phyloP scores from a whole-genome alignment of 2,113 vertebrate genomes.

The Antennarius striatus region DNA sequence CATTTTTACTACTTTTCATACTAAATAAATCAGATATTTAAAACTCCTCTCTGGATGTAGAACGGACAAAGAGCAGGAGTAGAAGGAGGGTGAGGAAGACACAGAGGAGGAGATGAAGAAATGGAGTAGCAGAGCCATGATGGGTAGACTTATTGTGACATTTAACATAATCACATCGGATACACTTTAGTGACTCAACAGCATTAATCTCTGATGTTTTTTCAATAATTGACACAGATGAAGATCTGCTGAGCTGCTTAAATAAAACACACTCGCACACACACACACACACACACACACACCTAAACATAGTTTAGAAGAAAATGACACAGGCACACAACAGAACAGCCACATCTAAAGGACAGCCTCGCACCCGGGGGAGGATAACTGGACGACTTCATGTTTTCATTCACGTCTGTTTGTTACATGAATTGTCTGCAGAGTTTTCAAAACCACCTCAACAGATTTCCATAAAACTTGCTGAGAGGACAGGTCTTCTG shows the following conservation, averaged over 20 bases:
- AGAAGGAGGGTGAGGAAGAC: conserved; percentile 2
- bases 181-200: conserved; percentile 23
- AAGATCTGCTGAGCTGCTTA: conserved; percentile 27
- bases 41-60: conserved; percentile 82
- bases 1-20: conserved; percentile 2
- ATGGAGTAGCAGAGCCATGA: conserved; percentile 8
- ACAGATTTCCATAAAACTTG: background rate
- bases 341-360: conserved; percentile 17
- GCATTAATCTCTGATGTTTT: conserved; percentile 53
- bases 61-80: conserved; percentile 34
- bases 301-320: conserved; percentile 33
- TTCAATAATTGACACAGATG: conserved; percentile 32
- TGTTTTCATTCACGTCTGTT: background rate
- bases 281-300: conserved; percentile 26
- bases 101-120: conserved; percentile 9
- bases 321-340: conserved; percentile 33
- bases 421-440: background rate
- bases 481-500: too few relatives aligned
- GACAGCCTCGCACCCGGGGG: background rate
- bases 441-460: background rate
- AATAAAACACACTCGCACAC: too few relatives aligned
- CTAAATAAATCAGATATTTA: conserved; percentile 84
- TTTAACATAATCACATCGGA: conserved; percentile 38
- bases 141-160: conserved; percentile 23
- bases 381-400: background rate